Percentiles rank a stretch among this genome's conserved stretches.
These are phyloP conservation scores for Drosophila pruinosa DNA, from an alignment of 1,140 invertebrate species.

Conservation along the genomic window DNA sequence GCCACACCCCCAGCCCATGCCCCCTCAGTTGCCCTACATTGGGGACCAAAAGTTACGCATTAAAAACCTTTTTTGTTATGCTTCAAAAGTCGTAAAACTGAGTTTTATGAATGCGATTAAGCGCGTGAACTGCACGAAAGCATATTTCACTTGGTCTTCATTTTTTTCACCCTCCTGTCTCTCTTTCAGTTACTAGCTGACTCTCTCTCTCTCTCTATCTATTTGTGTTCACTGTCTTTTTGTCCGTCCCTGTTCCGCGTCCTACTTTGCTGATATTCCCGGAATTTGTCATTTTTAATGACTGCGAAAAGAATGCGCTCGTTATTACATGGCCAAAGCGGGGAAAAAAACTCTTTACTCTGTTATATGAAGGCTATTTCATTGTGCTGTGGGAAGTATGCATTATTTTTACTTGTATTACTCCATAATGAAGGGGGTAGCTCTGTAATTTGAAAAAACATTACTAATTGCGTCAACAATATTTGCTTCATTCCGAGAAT, in stretches of 20 bases:
- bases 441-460: background rate
- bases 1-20: background rate
- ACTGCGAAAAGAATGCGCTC: constrained; percentile 76
- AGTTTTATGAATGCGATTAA: constrained; percentile 81
- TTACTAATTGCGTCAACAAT: background rate
- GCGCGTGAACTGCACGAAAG: constrained; percentile 73
- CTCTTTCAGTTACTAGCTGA: background rate
- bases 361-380: constrained; percentile 55
- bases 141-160: constrained; percentile 61
- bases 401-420: constrained; percentile 39
- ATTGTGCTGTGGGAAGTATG: constrained; percentile 24
- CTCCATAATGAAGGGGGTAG: too few relatives aligned
- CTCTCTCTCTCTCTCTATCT: constrained; percentile 5
- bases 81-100: constrained; percentile 74
- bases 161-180: background rate
- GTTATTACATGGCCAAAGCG: constrained; percentile 69
- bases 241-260: constrained; percentile 14
- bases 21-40: background rate
- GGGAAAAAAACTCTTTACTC: constrained; percentile 47
- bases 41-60: constrained; percentile 57
- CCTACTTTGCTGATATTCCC: constrained; percentile 64
- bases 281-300: constrained; percentile 81
- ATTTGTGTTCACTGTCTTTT: background rate
- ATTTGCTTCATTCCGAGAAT: background rate
- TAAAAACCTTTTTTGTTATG: constrained; percentile 54